Evolutionary conservation across 2,113 vertebrate genomes (phyloP), one percentile per base, ranked within the genome.

Genomic region (Brachyhypopomus occidentalis): DNA sequence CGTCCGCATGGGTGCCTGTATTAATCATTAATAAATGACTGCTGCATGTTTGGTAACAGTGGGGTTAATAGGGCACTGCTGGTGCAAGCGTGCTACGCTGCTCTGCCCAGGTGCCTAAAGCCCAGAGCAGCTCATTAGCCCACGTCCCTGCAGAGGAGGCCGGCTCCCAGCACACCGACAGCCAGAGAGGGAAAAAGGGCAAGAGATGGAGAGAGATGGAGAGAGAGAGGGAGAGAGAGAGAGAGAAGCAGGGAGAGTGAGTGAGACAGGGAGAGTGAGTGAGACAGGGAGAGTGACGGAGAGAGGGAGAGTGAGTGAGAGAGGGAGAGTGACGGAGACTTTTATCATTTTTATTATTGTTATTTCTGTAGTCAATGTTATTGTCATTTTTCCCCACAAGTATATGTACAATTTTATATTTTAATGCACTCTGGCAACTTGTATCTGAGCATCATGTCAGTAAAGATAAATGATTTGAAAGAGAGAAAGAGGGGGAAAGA

Each of bases 111-210:
- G 59, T 64, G 79, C 52, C 63, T 59, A 69, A 59, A 34, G 22
- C 79, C 79, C 79, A 81, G 17, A 60, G 63, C 62, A 81, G 72
- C 80, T 81, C 72, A 81, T 81, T 81, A 81, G 72, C 58, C 55
- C 48, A 19, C 60, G 72, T 38, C 80, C 80, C 80, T 27, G 14
- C 75, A 69, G 80, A 81, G 41, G 64, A 34, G 55, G 23, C 36
- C 64, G 70, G 41, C 67, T 71, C 11, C 22, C 20, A n/a, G 25
- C 20, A 75, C 34, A 12, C 45, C 60, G 66, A 36, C 74, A 82
- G 12, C 45, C 45, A 52, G 45, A 52, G 45, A 52, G 70, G 62
- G 22, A 27, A 71, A 74, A 8, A 41, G 20, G 67, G 52, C 77
- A 23, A 64, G 25, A 72, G 3, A 79, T 64, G 69, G 63, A 30